Evolutionary conservation across 2,113 vertebrate species (phyloP).

Genomic region (Nestor notabilis): DNA sequence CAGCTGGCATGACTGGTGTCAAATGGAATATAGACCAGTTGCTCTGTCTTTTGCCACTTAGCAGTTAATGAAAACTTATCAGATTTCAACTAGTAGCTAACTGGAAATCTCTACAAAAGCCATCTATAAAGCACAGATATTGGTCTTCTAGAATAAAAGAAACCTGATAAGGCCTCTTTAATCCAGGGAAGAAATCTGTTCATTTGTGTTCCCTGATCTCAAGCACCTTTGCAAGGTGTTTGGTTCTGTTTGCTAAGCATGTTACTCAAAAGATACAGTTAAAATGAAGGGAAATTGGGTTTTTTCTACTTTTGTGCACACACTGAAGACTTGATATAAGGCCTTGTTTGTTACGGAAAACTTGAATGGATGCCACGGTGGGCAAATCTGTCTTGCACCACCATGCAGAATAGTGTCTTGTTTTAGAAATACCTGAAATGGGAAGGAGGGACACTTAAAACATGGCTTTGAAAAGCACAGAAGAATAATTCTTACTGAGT

Average conservation of each 20-base stretch:
- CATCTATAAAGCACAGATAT: not conserved
- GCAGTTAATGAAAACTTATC: not conserved
- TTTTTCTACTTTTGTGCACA: not conserved
- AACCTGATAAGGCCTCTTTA: not conserved
- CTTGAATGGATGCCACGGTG: not conserved
- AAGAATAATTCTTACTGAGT: not conserved
- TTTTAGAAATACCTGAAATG: not conserved
- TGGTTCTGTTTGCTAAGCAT: not conserved
- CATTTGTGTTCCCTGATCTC: not conserved
- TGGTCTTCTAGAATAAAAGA: not conserved
- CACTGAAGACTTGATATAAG: not conserved
- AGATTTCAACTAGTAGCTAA: not conserved
- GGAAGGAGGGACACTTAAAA: not conserved
- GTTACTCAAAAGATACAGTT: not conserved
- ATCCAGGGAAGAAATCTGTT: not conserved
- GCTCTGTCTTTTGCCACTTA: not conserved
- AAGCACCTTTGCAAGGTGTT: not conserved
- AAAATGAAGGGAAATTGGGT: not conserved
- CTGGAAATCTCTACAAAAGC: not conserved
- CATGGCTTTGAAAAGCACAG: not conserved
- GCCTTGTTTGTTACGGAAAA: not conserved
- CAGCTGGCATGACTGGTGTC: not conserved
- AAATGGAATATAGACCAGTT: not conserved
- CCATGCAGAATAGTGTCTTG: not conserved
- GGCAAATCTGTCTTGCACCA: not conserved